phyloP scores from a whole-genome alignment of 2,888 invertebrate species.

The Malacosoma neustria region DNA sequence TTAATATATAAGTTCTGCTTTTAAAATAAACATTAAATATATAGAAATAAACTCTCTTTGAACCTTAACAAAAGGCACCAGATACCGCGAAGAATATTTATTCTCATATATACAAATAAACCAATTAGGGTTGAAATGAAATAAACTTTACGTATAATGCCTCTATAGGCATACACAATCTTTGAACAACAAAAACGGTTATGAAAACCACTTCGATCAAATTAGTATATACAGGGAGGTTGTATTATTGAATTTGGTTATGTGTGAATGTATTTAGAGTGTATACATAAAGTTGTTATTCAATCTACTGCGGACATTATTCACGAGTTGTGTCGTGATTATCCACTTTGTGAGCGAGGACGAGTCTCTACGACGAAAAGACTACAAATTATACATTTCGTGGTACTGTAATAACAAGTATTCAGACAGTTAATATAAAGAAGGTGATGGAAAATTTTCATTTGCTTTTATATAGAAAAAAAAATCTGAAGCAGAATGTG shows the following conservation, averaged over 20 bases:
- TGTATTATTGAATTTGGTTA: slow-evolving; percentile 19
- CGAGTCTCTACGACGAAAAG: slow-evolving; percentile 25
- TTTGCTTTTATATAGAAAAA: too few relatives aligned
- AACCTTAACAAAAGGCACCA: not conserved
- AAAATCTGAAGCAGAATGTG: too few relatives aligned
- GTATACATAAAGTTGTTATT: slow-evolving; percentile 48
- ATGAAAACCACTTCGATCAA: not conserved
- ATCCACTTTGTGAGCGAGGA: slow-evolving; percentile 64
- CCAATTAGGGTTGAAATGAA: not conserved
- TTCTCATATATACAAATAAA: not conserved
- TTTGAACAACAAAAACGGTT: not conserved
- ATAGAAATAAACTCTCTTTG: not conserved
- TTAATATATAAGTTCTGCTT: too few relatives aligned
- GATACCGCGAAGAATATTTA: not conserved
- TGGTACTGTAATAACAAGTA: too few relatives aligned
- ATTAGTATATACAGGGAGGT: slow-evolving; percentile 12
- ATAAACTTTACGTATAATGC: not conserved
- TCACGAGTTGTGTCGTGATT: slow-evolving; percentile 52
- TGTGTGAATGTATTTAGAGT: slow-evolving; percentile 43
- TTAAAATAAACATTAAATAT: not conserved
- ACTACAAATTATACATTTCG: slow-evolving; percentile 26
- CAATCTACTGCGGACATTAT: slow-evolving; percentile 48
- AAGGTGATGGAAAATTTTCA: too few relatives aligned
- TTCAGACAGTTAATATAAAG: too few relatives aligned
- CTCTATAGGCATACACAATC: too few relatives aligned